Conservation (phyloP, 2,797 vertebrate genomes). For the Eupleurogrammus muticus region DNA sequence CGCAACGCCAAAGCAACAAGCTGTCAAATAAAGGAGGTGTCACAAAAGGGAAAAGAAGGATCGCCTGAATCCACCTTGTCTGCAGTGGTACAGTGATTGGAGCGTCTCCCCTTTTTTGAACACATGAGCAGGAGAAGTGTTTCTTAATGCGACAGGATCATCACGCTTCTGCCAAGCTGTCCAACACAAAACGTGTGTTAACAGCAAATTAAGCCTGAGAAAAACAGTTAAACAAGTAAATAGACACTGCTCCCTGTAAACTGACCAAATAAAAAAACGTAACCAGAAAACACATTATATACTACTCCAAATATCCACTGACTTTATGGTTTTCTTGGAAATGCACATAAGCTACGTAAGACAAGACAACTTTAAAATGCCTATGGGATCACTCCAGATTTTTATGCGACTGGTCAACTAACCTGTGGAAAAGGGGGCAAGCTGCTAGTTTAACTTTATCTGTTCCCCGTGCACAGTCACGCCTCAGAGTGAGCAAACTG, state of each 20-base stretch:
- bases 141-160: slow-evolving; percentile 45
- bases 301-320: not conserved
- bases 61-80: slow-evolving; percentile 11
- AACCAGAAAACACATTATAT: too few relatives aligned
- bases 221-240: slow-evolving; percentile 7
- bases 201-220: not conserved
- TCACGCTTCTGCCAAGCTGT: slow-evolving; percentile 58
- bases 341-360: not conserved
- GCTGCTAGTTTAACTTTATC: slow-evolving; percentile 16
- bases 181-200: slow-evolving; percentile 22
- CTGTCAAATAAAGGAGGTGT: slow-evolving; percentile 27
- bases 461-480: slow-evolving; percentile 23
- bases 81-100: slow-evolving; percentile 36
- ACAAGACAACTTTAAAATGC: not conserved
- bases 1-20: slow-evolving; percentile 20
- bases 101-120: slow-evolving; percentile 20
- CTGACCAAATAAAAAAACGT: not conserved
- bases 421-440: slow-evolving; percentile 8
- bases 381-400: not conserved
- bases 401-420: slow-evolving; percentile 2
- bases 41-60: not conserved
- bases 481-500: slow-evolving; percentile 20
- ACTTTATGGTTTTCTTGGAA: not conserved
- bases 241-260: not conserved
- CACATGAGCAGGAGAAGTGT: slow-evolving; percentile 40